Percentiles rank a stretch among this genome's conserved stretches.
Evolutionary conservation across 2,113 vertebrate genomes (phyloP).

Genomic region (Equus przewalskii): DNA sequence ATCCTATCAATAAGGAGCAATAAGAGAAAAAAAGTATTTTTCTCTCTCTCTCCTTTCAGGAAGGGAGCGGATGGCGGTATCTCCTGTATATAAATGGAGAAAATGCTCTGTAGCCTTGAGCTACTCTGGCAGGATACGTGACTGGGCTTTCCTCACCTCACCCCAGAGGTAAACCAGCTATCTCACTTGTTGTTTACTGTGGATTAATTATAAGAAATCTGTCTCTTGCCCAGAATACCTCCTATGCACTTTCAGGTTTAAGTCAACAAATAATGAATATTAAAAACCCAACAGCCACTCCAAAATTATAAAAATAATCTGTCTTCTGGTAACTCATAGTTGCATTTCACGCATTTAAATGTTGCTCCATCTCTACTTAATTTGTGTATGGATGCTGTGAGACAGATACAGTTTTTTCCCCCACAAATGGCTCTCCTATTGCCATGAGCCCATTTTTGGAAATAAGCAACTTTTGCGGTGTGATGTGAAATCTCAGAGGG

Average conservation of each 20-base stretch:
- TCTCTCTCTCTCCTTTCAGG: not conserved
- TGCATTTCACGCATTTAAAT: constrained; percentile 28
- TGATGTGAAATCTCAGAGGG: constrained; percentile 23
- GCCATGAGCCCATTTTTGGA: not conserved
- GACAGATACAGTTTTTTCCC: not conserved
- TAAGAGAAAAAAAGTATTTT: no score
- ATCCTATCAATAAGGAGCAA: not conserved
- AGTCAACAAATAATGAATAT: not conserved
- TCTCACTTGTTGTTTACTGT: not conserved
- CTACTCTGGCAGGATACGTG: not conserved
- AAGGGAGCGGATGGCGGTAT: not conserved
- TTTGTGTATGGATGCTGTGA: not conserved
- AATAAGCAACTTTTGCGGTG: not conserved
- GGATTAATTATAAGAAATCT: not conserved
- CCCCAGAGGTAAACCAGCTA: not conserved
- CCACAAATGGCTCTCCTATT: not conserved
- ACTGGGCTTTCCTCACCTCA: not conserved
- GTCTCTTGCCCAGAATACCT: not conserved
- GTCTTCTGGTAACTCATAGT: not conserved
- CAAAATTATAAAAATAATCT: not conserved
- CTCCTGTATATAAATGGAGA: not conserved
- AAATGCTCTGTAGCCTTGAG: not conserved
- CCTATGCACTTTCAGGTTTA: not conserved
- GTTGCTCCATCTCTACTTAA: not conserved
- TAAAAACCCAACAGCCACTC: not conserved